Percentiles rank a stretch among this genome's conserved stretches.
phyloP scores from a whole-genome alignment of 1,140 invertebrate species.

The Eciton burchellii region DNA sequence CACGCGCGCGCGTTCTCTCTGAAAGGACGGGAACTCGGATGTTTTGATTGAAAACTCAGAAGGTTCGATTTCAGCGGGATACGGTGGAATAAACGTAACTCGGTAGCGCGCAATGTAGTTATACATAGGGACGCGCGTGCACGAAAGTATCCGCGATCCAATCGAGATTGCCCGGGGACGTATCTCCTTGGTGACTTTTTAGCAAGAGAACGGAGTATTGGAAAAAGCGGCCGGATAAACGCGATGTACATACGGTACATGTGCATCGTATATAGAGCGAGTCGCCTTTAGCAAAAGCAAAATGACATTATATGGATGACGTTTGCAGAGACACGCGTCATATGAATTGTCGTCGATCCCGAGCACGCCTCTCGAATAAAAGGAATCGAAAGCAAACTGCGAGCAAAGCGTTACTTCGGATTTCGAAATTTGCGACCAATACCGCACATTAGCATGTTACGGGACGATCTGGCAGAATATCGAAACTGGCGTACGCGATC shows the following conservation, averaged over 20 bases:
- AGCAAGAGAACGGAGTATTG: slow-evolving; percentile 1
- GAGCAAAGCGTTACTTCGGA: too few species aligned
- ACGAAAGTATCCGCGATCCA: not conserved
- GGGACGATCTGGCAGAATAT: not conserved
- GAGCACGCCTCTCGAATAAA: too few species aligned
- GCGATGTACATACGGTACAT: not conserved
- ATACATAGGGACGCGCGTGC: not conserved
- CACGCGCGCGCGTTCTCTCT: not conserved
- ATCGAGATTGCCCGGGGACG: slow-evolving; percentile 2
- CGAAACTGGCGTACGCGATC: too few species aligned
- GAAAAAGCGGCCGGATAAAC: slow-evolving; percentile 26
- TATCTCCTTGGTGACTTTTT: slow-evolving; percentile 11
- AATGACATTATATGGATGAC: not conserved
- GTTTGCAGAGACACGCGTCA: not conserved
- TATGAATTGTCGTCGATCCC: too few species aligned
- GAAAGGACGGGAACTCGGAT: not conserved
- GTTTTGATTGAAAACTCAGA: slow-evolving; percentile 37
- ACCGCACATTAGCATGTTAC: not conserved
- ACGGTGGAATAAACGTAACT: slow-evolving; percentile 37
- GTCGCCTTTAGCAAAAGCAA: not conserved
- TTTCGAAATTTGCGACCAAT: too few species aligned
- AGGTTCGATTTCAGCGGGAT: slow-evolving; percentile 7
- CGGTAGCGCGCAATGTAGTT: not conserved
- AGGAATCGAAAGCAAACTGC: too few species aligned
- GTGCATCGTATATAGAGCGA: not conserved